Evolutionary conservation across 2,888 invertebrate genomes (phyloP).

Genomic region (Unio pictorum): DNA sequence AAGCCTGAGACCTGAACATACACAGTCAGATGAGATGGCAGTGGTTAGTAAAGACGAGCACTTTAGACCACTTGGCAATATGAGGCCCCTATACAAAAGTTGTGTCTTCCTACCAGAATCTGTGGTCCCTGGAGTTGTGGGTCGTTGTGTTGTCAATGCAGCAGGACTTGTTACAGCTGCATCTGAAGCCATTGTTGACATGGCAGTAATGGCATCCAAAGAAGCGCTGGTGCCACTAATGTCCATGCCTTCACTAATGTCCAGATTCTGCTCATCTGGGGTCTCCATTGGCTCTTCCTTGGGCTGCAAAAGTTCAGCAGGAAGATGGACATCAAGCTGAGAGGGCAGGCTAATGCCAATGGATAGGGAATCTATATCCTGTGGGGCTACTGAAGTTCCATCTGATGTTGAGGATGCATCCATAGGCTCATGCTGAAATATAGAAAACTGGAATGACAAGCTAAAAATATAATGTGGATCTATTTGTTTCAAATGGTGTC

Average conservation of each 20-base stretch:
- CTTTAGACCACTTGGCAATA: too few species aligned
- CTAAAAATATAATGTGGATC: too few species aligned
- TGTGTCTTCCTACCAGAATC: too few species aligned
- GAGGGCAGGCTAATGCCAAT: slow-evolving; percentile 3
- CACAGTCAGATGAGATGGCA: too few species aligned
- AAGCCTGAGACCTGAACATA: too few species aligned
- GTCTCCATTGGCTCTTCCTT: slow-evolving; percentile 48
- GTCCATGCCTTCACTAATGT: slow-evolving; percentile 6
- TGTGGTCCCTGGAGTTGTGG: background rate
- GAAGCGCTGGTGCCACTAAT: slow-evolving; percentile 4
- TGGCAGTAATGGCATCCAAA: slow-evolving; percentile 3
- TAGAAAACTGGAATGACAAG: too few species aligned
- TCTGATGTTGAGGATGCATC: background rate
- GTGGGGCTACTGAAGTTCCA: slow-evolving; percentile 7
- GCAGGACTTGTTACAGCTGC: slow-evolving; percentile 9
- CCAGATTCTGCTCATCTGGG: background rate
- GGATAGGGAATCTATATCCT: slow-evolving; percentile 7
- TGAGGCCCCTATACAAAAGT: too few species aligned
- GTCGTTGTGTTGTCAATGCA: background rate
- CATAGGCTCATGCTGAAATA: too few species aligned
- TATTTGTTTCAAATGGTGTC: too few species aligned
- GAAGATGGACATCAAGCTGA: slow-evolving; percentile 4
- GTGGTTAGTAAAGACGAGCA: too few species aligned
- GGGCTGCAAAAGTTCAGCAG: slow-evolving; percentile 36
- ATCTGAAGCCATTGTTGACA: slow-evolving; percentile 1